Evolutionary conservation across 1,140 invertebrate species (phyloP).

Genomic region (Hyphantria cunea): DNA sequence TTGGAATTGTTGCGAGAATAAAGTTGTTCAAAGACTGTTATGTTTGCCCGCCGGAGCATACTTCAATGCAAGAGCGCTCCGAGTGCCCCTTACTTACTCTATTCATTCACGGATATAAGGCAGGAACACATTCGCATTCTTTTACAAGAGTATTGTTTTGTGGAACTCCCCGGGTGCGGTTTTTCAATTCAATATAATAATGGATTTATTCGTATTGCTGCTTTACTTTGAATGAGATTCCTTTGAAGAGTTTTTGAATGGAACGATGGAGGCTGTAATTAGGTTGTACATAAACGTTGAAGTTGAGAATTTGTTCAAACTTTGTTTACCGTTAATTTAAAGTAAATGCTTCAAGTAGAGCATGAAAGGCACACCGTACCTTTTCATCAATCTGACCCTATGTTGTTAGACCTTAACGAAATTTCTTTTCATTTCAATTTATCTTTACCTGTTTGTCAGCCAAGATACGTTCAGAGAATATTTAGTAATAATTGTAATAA

Average conservation of each 20-base stretch:
- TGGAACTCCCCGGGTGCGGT: neutral
- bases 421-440: too few species aligned
- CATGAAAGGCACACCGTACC: too few species aligned
- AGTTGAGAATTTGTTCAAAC: neutral
- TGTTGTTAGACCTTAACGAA: too few species aligned
- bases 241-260: neutral
- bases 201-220: neutral
- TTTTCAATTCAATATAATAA: slow-evolving; percentile 5
- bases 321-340: too few species aligned
- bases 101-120: slow-evolving; percentile 19
- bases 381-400: too few species aligned
- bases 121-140: slow-evolving; percentile 20
- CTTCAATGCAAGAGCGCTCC: slow-evolving; percentile 1
- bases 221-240: neutral
- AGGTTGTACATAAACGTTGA: neutral
- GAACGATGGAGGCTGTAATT: neutral
- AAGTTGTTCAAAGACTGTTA: slow-evolving; percentile 33
- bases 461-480: too few species aligned
- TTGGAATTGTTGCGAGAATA: slow-evolving; percentile 24
- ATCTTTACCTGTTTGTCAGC: too few species aligned
- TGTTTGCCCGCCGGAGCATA: slow-evolving; percentile 26
- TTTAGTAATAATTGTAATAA: too few species aligned
- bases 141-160: slow-evolving; percentile 14
- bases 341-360: too few species aligned
- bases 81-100: slow-evolving; percentile 31